phyloP scores from a whole-genome alignment of 2,113 vertebrate genomes.

The Plecturocebus donacophilus region DNA sequence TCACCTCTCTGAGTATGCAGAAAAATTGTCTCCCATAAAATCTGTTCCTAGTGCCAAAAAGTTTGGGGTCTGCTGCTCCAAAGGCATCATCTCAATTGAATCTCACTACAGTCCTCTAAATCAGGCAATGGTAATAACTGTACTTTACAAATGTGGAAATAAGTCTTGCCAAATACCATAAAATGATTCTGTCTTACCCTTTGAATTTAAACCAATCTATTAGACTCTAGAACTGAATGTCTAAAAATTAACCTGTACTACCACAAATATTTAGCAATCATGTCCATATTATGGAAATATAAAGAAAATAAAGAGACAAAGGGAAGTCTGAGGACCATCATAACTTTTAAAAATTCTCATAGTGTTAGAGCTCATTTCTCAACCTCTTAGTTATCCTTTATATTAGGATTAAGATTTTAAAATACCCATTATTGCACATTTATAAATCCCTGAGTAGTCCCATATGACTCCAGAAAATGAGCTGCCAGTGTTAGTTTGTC shows the following conservation, averaged over 20 bases:
- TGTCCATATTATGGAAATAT: background rate
- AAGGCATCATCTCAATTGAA: too few relatives aligned
- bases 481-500: conserved; percentile 19
- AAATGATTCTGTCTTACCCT: background rate
- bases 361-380: background rate
- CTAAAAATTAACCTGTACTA: background rate
- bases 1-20: too few relatives aligned
- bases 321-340: background rate
- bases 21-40: background rate
- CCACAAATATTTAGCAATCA: background rate
- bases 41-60: background rate
- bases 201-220: background rate
- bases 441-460: background rate
- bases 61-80: background rate
- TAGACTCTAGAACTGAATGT: background rate
- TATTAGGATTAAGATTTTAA: conserved; percentile 15
- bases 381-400: background rate
- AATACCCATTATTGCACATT: conserved; percentile 15
- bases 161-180: background rate
- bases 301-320: background rate
- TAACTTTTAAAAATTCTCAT: background rate
- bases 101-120: background rate
- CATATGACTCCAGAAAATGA: conserved; percentile 55
- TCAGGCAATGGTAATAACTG: background rate
- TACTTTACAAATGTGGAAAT: background rate